Percentiles rank a stretch among this genome's conserved stretches.
Conservation (phyloP, 1,140 invertebrate species). For the Neodiprion lecontei region DNA sequence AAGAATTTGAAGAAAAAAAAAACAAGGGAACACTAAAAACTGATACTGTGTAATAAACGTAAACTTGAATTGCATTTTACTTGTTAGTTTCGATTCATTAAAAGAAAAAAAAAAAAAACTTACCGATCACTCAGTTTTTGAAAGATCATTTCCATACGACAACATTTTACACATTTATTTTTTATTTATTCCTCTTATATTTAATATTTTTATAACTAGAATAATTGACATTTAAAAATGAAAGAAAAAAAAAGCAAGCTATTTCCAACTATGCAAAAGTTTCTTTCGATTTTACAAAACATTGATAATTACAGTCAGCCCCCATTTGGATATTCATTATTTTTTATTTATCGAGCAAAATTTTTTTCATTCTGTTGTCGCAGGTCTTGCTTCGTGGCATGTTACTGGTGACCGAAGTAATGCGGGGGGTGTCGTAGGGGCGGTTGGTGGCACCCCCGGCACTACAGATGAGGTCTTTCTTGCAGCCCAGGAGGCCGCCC, state of each 20-base stretch:
- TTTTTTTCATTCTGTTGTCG: constrained; percentile 18
- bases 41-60: neutral
- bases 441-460: constrained; percentile 54
- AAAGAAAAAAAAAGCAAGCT: neutral
- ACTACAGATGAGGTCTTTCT: constrained; percentile 72
- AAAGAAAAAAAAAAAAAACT: too few species aligned
- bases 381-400: constrained; percentile 66
- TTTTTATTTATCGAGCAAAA: constrained; percentile 30
- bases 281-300: neutral
- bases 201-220: too few species aligned
- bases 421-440: constrained; percentile 50
- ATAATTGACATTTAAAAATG: neutral
- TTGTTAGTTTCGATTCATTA: neutral
- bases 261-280: neutral
- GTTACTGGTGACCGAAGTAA: constrained; percentile 71
- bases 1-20: too few species aligned
- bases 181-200: too few species aligned
- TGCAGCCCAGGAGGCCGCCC: constrained; percentile 72
- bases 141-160: too few species aligned
- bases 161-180: too few species aligned
- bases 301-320: neutral
- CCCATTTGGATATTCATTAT: neutral
- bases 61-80: neutral
- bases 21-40: too few species aligned
- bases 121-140: too few species aligned